Base-by-base conservation (phyloP, 2,888 invertebrate genomes). In the Acrobasis suavella region DNA sequence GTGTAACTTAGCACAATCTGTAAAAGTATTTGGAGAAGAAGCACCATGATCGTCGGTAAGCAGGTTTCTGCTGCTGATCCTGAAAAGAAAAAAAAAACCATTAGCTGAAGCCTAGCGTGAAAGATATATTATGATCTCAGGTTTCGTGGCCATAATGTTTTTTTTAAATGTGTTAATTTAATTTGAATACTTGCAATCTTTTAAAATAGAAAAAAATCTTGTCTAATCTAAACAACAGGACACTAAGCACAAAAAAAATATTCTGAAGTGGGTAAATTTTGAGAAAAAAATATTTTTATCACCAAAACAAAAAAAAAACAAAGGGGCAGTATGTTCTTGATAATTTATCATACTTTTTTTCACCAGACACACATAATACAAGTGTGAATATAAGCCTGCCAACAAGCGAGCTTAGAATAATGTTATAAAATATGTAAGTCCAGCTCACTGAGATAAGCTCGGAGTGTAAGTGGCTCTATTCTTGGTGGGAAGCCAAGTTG, bases 1-100 rank as follows among this genome's bases (percentile, higher is more conserved):
- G 84, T 82, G 64, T 83, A 86, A 65, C 82, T 82, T 73, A 90
- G 70, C 60, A 87, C 68, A 64, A 88, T 81, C 71, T 90, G 85
- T 69, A 91, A 69, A 55, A 84, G 79, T 58, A 87, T 69, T 72
- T 90, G 90, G 39, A 90, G 70, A 37, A 87, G 59, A 64, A 91
- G 68, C 15, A 89, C 85, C 74, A 89, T 70, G 68, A 91, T 81
- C 22, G 89, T 87, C 8, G 91, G 88, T 56, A 91, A 69, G 64
- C 89, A 85, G 0, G 81, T 82, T 70, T 87, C 87, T 1, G 85
- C 80, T 0, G 90, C 89, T 15, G 83, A 87, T 65, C 87, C 87
- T 87, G 82, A 12, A 63, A 67, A 67, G 2, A 42, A 64, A 65
- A 63, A 50, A 39, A 17, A 16, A 14, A 58, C n/a, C n/a, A n/a